Conservation (phyloP, 2,113 vertebrate species). For the Gila orcuttii region DNA sequence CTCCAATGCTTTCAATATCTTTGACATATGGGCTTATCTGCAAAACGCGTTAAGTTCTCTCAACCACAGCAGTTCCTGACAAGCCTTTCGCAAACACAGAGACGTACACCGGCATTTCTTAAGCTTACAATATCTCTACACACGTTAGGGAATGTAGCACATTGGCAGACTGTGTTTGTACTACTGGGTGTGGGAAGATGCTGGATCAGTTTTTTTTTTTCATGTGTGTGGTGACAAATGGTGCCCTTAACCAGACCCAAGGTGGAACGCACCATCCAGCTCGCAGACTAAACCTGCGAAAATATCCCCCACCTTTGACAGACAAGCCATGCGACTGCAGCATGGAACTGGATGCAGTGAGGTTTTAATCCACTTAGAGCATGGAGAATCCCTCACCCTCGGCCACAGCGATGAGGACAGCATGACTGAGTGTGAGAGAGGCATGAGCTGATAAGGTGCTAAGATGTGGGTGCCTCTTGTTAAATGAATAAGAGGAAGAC, state of each 20-base stretch:
- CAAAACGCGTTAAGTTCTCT: not conserved
- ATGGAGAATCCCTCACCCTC: slow-evolving; percentile 56
- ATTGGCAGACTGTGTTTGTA: slow-evolving; percentile 73
- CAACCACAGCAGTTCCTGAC: slow-evolving; percentile 55
- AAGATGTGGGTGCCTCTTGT: slow-evolving; percentile 34
- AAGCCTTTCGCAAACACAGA: slow-evolving; percentile 65
- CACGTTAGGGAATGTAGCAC: slow-evolving; percentile 74
- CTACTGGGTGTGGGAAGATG: slow-evolving; percentile 77
- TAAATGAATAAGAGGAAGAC: slow-evolving; percentile 19
- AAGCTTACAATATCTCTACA: slow-evolving; percentile 68
- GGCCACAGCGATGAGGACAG: slow-evolving; percentile 50
- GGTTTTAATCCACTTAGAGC: slow-evolving; percentile 61
- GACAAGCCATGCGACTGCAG: slow-evolving; percentile 28
- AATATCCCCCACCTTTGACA: not conserved
- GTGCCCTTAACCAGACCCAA: not conserved
- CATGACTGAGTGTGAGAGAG: slow-evolving; percentile 47
- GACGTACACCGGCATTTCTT: slow-evolving; percentile 59
- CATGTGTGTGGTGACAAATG: slow-evolving; percentile 18
- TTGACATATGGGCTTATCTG: slow-evolving; percentile 21
- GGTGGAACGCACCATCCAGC: not conserved
- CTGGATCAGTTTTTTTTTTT: slow-evolving; percentile 63
- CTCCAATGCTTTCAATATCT: slow-evolving; percentile 23
- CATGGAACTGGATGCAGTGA: slow-evolving; percentile 60
- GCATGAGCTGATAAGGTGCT: slow-evolving; percentile 52
- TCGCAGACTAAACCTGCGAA: not conserved